Base-by-base conservation (phyloP, 1,140 invertebrate genomes). In the Drosophila pseudoobscura region DNA sequence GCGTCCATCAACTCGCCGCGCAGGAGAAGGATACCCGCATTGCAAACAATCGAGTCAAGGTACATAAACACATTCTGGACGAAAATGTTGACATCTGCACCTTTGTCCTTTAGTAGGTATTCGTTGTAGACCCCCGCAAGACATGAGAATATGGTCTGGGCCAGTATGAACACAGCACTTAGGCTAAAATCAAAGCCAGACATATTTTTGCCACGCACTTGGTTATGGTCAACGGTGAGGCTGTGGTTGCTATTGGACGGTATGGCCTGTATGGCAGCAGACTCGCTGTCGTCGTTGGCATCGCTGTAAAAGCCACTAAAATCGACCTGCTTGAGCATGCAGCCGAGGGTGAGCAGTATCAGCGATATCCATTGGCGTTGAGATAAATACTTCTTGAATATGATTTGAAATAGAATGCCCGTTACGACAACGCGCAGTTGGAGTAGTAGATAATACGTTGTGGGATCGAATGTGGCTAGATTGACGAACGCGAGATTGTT, bases 11-110 rank as follows among this genome's bases (percentile, higher is more conserved):
- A 72, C 84, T 95, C 93, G 2, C 95, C 96, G 88, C 95, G 94
- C 7, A 94, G 83, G 17, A 94, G 74, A 49, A 98, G 91, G 17
- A 97, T 90, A 15, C 94, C 79, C 17, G 95, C 84, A 93, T 98
- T 99, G 90, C 97, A 98, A 13, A 99, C 78, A 75, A 99, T 98
- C 26, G 97, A 99, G 92, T 99, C 97, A 9, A 98, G 80, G 91
- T 99, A 99, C 97, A 99, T 98, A 87, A 98, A 99, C 1, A 98
- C 94, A 93, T 99, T 99, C 92, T 99, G 98, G 63, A 98, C 92
- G 92, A 97, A 97, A 73, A 99, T 96, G 91, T 98, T 95, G 0
- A 98, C 95, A 72, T 95, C 94, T 11, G 94, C 94, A 26, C 96
- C 96, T 72, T 95, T 94, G 29, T 94, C 95, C 93, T 99, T 99